phyloP scores from a whole-genome alignment of 2,113 vertebrate genomes.

The Odocoileus hemionus region DNA sequence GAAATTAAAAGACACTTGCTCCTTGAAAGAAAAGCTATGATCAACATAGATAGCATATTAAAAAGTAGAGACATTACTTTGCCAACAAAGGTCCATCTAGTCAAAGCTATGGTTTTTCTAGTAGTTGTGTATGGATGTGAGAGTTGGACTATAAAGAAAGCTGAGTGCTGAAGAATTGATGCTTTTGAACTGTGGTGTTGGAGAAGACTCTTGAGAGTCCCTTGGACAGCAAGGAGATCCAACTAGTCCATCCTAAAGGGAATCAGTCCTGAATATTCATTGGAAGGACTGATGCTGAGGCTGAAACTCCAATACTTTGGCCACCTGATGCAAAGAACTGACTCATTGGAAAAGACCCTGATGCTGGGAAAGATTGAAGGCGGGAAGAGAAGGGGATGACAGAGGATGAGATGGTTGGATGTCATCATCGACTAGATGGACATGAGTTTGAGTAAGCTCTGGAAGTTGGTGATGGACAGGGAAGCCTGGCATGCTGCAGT shows the following conservation, averaged over 20 bases:
- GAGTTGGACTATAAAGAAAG: background rate
- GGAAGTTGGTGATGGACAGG: background rate
- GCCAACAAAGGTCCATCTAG: background rate
- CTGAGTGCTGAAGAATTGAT: background rate
- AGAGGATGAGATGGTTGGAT: background rate
- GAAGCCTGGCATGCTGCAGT: background rate
- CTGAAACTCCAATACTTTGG: background rate
- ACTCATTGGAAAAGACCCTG: background rate
- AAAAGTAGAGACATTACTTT: background rate
- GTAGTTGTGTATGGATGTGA: background rate
- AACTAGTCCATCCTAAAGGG: background rate
- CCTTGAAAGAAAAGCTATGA: background rate
- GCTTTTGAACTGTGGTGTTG: background rate
- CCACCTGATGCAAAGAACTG: background rate
- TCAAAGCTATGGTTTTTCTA: background rate
- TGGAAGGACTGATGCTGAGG: background rate
- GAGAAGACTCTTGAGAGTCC: background rate
- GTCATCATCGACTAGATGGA: background rate
- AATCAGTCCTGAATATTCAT: background rate
- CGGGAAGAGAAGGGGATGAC: fast-evolving
- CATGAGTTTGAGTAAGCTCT: background rate
- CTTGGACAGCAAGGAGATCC: background rate
- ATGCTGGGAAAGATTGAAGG: background rate
- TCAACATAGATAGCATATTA: background rate
- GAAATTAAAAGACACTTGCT: background rate